Conservation (phyloP, 2,888 invertebrate species). For the Prostheceraeus crozeri region DNA sequence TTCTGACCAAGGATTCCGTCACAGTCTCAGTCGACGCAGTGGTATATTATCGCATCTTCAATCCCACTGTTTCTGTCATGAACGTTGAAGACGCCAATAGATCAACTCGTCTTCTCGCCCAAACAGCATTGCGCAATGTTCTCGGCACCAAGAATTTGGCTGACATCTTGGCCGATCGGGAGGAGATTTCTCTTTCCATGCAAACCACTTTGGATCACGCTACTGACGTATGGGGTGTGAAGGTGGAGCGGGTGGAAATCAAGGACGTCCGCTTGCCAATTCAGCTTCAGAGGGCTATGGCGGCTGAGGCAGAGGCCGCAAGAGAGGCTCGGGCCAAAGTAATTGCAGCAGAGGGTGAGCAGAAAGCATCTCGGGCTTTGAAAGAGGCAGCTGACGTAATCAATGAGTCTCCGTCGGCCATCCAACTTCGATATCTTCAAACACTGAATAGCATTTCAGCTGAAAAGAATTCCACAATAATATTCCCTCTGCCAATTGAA, state of each 20-base stretch:
- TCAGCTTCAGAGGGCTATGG: constrained; percentile 48
- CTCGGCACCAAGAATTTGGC: too few relatives aligned
- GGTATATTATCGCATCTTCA: too few relatives aligned
- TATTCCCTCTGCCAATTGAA: constrained; percentile 85
- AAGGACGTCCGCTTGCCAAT: constrained; percentile 49
- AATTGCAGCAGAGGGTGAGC: constrained; percentile 45
- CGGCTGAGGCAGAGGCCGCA: constrained; percentile 48
- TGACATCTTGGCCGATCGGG: too few relatives aligned
- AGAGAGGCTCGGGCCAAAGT: constrained; percentile 48
- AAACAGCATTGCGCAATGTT: too few relatives aligned
- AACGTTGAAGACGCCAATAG: too few relatives aligned
- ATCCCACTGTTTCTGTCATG: too few relatives aligned
- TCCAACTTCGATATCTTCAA: constrained; percentile 73
- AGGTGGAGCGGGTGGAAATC: constrained; percentile 85
- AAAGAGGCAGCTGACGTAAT: constrained; percentile 80
- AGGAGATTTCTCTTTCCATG: too few relatives aligned
- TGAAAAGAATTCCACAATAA: constrained; percentile 92
- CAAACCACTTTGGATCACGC: constrained; percentile 41
- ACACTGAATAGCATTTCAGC: constrained; percentile 88
- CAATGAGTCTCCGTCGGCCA: constrained; percentile 70
- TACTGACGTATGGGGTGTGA: constrained; percentile 54
- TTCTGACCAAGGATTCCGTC: too few relatives aligned
- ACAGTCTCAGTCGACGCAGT: too few relatives aligned
- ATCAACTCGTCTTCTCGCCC: too few relatives aligned
- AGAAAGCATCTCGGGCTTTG: constrained; percentile 68